These are phyloP conservation scores for Teleogryllus occipitalis DNA, from an alignment of 1,140 invertebrate genomes.

Conservation along the genomic window DNA sequence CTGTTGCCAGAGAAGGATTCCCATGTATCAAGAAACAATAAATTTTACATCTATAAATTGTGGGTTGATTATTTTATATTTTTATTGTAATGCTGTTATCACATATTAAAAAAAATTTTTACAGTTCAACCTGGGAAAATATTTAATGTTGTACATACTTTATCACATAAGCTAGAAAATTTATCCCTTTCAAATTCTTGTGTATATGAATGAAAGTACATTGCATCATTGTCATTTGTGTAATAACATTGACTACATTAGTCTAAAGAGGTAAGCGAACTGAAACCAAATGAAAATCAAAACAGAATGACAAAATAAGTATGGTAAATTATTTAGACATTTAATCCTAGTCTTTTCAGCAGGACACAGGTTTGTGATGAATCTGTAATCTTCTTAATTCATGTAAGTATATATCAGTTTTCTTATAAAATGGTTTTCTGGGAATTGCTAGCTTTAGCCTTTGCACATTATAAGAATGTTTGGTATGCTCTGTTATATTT, in stretches of 20 bases:
- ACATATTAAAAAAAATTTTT: no score
- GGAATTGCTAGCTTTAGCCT: not conserved
- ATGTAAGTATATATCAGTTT: conserved; percentile 30
- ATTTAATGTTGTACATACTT: not conserved
- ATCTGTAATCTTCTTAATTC: conserved; percentile 33
- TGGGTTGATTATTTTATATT: no score
- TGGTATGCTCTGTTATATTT: not conserved
- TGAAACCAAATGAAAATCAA: no score
- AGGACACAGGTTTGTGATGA: conserved; percentile 34
- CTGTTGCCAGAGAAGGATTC: conserved; percentile 20
- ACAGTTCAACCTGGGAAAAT: no score
- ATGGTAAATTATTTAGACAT: not conserved
- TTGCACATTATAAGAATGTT: not conserved
- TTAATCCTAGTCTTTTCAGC: conserved; percentile 27
- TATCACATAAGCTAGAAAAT: not conserved
- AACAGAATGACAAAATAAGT: no score
- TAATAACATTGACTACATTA: no score
- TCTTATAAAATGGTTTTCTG: not conserved
- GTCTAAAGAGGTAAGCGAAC: no score
- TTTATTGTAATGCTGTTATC: no score
- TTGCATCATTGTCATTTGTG: not conserved
- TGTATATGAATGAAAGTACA: conserved; percentile 15
- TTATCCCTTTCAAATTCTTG: not conserved
- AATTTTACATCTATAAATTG: no score
- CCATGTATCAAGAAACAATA: conserved; percentile 7